Conservation (phyloP, 2,113 vertebrate species). For the Triplophysa rosa region DNA sequence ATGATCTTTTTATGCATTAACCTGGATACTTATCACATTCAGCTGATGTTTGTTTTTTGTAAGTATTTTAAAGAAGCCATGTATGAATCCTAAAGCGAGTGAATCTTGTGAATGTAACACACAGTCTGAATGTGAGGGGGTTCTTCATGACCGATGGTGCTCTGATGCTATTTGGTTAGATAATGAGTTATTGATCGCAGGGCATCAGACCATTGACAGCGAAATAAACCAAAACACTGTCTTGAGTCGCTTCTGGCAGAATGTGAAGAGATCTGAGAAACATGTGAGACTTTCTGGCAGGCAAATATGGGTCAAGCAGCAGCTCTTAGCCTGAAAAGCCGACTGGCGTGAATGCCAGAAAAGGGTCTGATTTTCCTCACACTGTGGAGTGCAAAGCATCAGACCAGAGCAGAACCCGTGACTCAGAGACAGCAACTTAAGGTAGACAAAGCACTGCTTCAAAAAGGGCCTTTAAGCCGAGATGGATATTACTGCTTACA, state of each 20-base stretch:
- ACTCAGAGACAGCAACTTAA: background rate
- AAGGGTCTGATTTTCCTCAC: background rate
- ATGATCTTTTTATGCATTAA: too few relatives aligned
- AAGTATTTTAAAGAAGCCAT: too few relatives aligned
- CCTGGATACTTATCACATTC: too few relatives aligned
- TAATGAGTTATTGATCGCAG: too few relatives aligned
- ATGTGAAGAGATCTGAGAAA: slow-evolving; percentile 13
- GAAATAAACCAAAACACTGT: too few relatives aligned
- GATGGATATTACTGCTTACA: background rate
- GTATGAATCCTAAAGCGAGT: too few relatives aligned
- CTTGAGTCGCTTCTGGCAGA: background rate
- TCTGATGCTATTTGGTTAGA: too few relatives aligned
- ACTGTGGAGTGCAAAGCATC: background rate
- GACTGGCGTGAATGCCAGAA: background rate
- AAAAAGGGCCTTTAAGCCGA: background rate
- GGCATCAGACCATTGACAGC: too few relatives aligned
- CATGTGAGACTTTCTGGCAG: background rate
- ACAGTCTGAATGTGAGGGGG: too few relatives aligned
- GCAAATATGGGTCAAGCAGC: slow-evolving; percentile 26
- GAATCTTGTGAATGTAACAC: too few relatives aligned
- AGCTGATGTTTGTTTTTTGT: too few relatives aligned
- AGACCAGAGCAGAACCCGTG: background rate
- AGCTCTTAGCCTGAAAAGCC: background rate
- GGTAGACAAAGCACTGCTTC: background rate
- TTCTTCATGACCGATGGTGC: too few relatives aligned